A percentile compares a stretch with the other conserved stretches of the same genome.
Conservation (phyloP, 1,140 invertebrate genomes). For the Macrocentrus cingulum region DNA sequence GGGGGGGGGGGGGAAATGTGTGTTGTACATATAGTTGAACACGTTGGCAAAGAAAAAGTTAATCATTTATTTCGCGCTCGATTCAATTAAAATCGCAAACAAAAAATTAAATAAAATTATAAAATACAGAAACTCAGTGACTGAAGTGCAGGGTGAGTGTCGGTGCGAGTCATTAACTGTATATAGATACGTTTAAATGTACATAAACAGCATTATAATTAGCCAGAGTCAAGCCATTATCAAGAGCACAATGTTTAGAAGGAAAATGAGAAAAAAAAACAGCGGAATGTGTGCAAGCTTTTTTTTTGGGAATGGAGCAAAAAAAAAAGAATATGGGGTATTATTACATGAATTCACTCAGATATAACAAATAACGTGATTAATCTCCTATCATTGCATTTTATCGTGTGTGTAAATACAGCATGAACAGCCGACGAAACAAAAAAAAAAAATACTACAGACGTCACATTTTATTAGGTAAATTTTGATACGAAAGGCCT, state of each 20-base stretch:
- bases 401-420: constrained; percentile 49
- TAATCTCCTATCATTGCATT: constrained; percentile 49
- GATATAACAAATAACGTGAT: constrained; percentile 27
- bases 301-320: too few relatives aligned
- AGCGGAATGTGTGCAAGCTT: too few relatives aligned
- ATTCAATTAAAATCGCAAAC: too few relatives aligned
- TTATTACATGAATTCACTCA: not conserved
- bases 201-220: constrained; percentile 49
- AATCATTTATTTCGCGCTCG: constrained; percentile 38
- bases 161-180: constrained; percentile 57
- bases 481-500: constrained; percentile 51
- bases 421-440: constrained; percentile 29
- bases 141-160: constrained; percentile 47
- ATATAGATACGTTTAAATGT: constrained; percentile 59
- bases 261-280: constrained; percentile 21
- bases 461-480: constrained; percentile 48
- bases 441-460: too few relatives aligned
- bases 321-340: not conserved
- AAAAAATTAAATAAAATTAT: constrained; percentile 15
- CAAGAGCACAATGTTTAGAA: constrained; percentile 43
- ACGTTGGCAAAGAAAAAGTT: constrained; percentile 32
- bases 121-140: constrained; percentile 39
- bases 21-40: constrained; percentile 54
- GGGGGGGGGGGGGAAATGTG: constrained; percentile 39
- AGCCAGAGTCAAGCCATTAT: constrained; percentile 55